These are phyloP conservation scores for Drepana falcataria DNA, from an alignment of 2,888 invertebrate species.

Conservation along the genomic window DNA sequence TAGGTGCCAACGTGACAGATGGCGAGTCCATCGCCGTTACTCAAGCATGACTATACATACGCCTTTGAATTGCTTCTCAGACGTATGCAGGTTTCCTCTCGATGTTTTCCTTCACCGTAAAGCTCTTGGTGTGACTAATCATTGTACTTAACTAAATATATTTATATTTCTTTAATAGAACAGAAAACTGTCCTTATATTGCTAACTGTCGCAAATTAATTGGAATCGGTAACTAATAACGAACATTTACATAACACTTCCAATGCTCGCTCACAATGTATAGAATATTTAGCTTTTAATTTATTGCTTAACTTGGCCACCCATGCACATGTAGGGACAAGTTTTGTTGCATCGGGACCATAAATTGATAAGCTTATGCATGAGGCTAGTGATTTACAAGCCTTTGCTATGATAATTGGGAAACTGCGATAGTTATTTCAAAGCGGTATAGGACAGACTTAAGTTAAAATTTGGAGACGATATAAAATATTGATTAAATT, in stretches of 20 bases:
- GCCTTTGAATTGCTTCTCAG: no score
- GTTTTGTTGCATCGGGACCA: conserved; percentile 65
- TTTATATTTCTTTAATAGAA: no score
- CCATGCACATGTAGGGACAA: conserved; percentile 52
- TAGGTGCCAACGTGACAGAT: no score
- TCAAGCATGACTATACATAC: no score
- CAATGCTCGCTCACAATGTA: conserved; percentile 21
- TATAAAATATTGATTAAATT: no score
- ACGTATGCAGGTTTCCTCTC: no score
- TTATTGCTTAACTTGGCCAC: conserved; percentile 64
- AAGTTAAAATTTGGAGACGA: no score
- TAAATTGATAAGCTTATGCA: conserved; percentile 68
- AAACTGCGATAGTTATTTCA: conserved; percentile 16
- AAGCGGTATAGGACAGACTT: conserved; percentile 6
- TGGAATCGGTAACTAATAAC: conserved; percentile 3
- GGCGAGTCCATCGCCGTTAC: no score
- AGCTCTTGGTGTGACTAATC: no score
- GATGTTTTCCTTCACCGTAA: no score
- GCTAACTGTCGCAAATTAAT: background rate
- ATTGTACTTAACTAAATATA: no score
- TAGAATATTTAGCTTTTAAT: conserved; percentile 64
- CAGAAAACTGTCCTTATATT: no score
- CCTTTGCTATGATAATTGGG: conserved; percentile 26
- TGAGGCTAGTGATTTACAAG: conserved; percentile 37
- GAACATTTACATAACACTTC: conserved; percentile 24